Percentiles rank a stretch among this genome's conserved stretches.
Evolutionary conservation across 2,113 vertebrate genomes (phyloP).

Genomic region (Ardeotis arabs): DNA sequence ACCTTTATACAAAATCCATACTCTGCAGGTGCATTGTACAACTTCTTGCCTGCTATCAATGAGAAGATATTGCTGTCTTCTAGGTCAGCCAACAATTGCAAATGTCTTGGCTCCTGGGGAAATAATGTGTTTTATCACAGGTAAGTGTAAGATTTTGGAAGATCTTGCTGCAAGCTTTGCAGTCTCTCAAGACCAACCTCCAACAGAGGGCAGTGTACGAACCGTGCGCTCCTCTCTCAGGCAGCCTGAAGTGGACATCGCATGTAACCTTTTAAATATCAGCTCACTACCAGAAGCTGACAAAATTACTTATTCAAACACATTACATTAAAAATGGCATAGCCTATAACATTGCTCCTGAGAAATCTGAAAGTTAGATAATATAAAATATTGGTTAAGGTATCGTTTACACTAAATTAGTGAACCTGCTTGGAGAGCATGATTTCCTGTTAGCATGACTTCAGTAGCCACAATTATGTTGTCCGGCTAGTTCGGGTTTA

Average conservation of each 20-base stretch:
- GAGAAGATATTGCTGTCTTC: constrained; percentile 94
- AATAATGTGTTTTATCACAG: not conserved
- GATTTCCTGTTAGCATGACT: not conserved
- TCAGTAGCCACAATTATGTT: not conserved
- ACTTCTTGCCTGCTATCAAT: constrained; percentile 86
- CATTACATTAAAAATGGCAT: not conserved
- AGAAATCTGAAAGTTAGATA: not conserved
- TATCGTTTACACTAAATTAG: not conserved
- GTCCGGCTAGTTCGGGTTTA: not conserved
- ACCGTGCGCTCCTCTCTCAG: not conserved
- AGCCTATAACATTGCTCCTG: not conserved
- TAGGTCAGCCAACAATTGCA: constrained; percentile 92
- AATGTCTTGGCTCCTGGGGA: constrained; percentile 92
- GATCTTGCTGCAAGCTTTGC: not conserved
- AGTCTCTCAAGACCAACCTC: not conserved
- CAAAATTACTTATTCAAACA: not conserved
- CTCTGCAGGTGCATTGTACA: constrained; percentile 90
- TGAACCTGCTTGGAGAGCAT: not conserved
- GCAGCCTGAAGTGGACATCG: not conserved
- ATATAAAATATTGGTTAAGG: not conserved
- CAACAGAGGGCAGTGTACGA: constrained; percentile 5
- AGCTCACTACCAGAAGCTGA: not conserved
- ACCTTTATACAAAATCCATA: constrained; percentile 97
- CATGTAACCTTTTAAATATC: not conserved
- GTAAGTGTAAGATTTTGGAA: not conserved